A percentile compares a stretch with the other conserved stretches of the same genome.
phyloP scores from a whole-genome alignment of 2,888 invertebrate genomes.

The Drosophila nr. fundita region DNA sequence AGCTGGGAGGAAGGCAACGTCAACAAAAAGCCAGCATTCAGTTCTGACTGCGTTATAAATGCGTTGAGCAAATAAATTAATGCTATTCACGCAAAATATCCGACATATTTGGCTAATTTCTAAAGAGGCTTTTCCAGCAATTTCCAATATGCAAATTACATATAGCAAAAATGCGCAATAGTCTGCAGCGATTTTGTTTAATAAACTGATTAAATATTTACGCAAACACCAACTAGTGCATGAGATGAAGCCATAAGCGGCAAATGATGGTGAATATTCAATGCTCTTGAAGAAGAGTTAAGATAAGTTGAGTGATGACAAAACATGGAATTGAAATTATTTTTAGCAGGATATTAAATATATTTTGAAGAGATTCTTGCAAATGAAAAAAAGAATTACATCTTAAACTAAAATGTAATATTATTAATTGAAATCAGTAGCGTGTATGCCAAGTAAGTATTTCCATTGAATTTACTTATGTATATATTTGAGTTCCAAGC shows the following conservation, averaged over 20 bases:
- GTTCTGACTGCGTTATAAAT: slow-evolving; percentile 37
- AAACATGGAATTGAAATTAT: not conserved
- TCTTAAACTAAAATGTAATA: not conserved
- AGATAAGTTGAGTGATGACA: not conserved
- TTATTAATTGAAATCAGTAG: not conserved
- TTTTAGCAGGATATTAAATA: not conserved
- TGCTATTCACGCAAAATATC: slow-evolving; percentile 60
- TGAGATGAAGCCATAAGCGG: not conserved
- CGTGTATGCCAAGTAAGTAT: not conserved
- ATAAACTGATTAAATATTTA: slow-evolving; percentile 70
- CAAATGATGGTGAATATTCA: not conserved
- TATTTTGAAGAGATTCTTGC: not conserved
- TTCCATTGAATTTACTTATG: not conserved
- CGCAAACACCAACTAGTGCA: slow-evolving; percentile 30
- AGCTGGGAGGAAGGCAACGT: not conserved
- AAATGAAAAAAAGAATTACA: not conserved
- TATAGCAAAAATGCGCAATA: slow-evolving; percentile 27
- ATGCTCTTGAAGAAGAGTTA: slow-evolving; percentile 8
- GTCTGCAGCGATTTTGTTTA: slow-evolving; percentile 54
- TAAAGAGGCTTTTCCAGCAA: slow-evolving; percentile 42
- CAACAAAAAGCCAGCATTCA: slow-evolving; percentile 47
- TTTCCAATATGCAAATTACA: slow-evolving; percentile 59
- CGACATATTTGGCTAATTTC: slow-evolving; percentile 70
- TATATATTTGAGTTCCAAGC: not conserved
- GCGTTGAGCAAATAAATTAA: slow-evolving; percentile 73